Percentiles rank a stretch among this genome's conserved stretches.
Evolutionary conservation across 1,140 invertebrate species (phyloP).

Genomic region (Chrysomallon squamiferum): DNA sequence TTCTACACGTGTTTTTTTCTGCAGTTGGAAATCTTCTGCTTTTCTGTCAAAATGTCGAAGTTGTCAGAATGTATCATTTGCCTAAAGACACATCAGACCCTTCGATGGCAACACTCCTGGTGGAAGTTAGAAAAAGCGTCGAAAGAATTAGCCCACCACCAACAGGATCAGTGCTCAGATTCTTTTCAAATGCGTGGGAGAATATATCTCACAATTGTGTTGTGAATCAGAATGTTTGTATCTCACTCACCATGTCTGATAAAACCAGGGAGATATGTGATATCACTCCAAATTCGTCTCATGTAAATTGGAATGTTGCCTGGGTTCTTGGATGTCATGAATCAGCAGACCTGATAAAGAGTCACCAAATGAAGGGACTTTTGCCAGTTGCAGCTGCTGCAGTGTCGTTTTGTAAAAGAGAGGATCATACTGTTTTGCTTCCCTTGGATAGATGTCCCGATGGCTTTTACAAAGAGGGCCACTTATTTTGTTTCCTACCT

Average conservation of each 20-base stretch:
- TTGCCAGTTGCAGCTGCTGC: not conserved
- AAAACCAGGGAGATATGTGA: not conserved
- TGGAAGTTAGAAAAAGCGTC: slow-evolving; percentile 13
- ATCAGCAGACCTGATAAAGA: not conserved
- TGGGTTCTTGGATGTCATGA: not conserved
- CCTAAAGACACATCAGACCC: slow-evolving; percentile 8
- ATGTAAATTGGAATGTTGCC: not conserved
- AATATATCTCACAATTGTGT: not conserved
- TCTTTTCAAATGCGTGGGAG: not conserved
- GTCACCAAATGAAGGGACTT: not conserved
- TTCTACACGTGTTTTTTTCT: slow-evolving; percentile 44
- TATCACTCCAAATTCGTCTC: not conserved
- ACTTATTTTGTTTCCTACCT: slow-evolving; percentile 41
- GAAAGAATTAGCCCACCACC: not conserved
- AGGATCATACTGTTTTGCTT: no score
- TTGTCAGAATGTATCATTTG: slow-evolving; percentile 48
- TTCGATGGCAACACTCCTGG: slow-evolving; percentile 4
- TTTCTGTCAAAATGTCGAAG: slow-evolving; percentile 55
- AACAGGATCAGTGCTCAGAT: not conserved
- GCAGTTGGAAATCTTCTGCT: slow-evolving; percentile 45
- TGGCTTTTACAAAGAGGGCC: slow-evolving; percentile 33
- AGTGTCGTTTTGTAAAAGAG: not conserved
- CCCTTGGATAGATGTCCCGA: not conserved
- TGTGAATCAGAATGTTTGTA: not conserved
- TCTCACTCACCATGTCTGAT: not conserved